phyloP scores from a whole-genome alignment of 2,797 vertebrate species.

The Oophaga sylvatica region DNA sequence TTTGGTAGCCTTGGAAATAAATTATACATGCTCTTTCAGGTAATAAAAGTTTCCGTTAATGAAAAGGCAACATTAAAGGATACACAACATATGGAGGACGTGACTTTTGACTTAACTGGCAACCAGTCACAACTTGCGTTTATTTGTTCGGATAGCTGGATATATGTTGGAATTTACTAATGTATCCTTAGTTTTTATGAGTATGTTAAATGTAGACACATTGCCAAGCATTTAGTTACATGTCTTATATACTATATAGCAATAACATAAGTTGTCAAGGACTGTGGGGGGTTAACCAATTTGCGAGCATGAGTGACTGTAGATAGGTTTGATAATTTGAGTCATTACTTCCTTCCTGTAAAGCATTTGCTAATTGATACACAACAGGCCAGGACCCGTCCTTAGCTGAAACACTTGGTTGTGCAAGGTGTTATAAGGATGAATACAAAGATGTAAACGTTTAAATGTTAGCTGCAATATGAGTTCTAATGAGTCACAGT shows the following conservation, averaged over 20 bases:
- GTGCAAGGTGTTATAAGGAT: slow-evolving; percentile 34
- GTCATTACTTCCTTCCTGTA: slow-evolving; percentile 69
- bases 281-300: slow-evolving; percentile 20
- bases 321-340: slow-evolving; percentile 69
- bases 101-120: too few species aligned
- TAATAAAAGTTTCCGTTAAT: too few species aligned
- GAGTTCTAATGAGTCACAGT: slow-evolving; percentile 42
- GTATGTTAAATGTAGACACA: too few species aligned
- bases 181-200: neutral
- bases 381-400: slow-evolving; percentile 46
- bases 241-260: neutral
- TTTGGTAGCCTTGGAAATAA: too few species aligned
- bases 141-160: neutral
- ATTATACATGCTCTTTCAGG: too few species aligned
- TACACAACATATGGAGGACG: neutral
- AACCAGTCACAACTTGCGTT: neutral
- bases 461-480: slow-evolving; percentile 36
- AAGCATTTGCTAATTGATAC: slow-evolving; percentile 58
- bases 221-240: neutral
- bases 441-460: slow-evolving; percentile 35
- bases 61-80: too few species aligned
- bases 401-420: slow-evolving; percentile 30
- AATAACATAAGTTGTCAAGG: neutral
- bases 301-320: slow-evolving; percentile 64
- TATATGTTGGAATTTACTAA: neutral